Evolutionary conservation across 1,140 invertebrate species (phyloP), one percentile per base, ranked within the genome.

Genomic region (Danaus melanippus): DNA sequence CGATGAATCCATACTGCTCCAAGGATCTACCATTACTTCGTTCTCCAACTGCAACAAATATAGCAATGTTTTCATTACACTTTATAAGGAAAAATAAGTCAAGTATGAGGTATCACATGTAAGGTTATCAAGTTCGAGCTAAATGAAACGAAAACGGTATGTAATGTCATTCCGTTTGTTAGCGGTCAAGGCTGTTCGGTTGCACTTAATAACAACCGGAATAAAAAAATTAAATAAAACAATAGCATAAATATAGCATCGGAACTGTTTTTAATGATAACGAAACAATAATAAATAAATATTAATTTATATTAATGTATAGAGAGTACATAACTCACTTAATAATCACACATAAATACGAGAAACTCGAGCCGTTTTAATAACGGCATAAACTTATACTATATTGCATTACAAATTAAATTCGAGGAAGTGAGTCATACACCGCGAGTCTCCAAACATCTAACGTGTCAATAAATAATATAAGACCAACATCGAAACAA

Each of bases 1-100:
- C 47, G 84, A 85, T 47, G 83, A 86, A 71, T 87, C 86, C 86
- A 87, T 87, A 64, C 86, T 87, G 84, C 86, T 87, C 86, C 86
- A 87, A 58, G 83, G 80, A 76, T 87, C 86, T 78, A 86, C 76
- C 76, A 83, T 85, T 59, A 87, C 80, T 84, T 87, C 86, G 82
- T 87, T 87, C 79, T 87, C 86, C 86, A 86, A 87, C 86, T 87
- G 79, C n/a, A 87, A 86, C 76, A 85, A 80, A 59, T 43, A 65
- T 51, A 67, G 42, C 17, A 51, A 41, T 7, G 17, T 53, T 48
- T 51, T 39, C 46, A 45, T 45, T 57, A 57, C 53, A 51, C 51
- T 10, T 17, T 42, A 52, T 52, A 64, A 64, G 57, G 56, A 12
- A 52, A 73, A 69, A 47, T 43, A 47, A 65, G 64, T 69, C 59